Base-by-base conservation (phyloP, 2,888 invertebrate genomes). In the Pristionchus arcanus region DNA sequence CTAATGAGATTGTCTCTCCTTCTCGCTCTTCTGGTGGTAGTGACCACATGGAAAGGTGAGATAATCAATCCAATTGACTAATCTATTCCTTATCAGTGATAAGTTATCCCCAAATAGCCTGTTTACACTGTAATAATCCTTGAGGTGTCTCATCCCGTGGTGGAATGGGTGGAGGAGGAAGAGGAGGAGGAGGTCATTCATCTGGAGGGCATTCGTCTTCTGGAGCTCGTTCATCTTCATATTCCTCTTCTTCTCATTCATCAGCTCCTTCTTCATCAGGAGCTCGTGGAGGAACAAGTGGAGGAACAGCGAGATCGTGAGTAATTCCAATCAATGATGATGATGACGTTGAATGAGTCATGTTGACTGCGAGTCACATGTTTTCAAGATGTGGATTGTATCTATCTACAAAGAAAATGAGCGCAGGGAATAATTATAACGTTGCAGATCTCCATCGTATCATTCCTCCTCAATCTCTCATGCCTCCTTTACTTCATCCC, bases 401-500 rank as follows among this genome's bases (percentile, higher is more conserved):
- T n/a, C n/a, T n/a, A n/a, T n/a, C n/a, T 7, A 31, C 4, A 42
- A 25, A 77, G 21, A 77, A 42, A 42, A 11, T 9, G 42, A 77
- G 71, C 34, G 37, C 0, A 74, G 2, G 63, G 31, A 77, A 11
- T 19, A 77, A 25, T 7, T 11, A 21, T 1, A 11, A 53, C 2
- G 28, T 55, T 85, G 7, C 34, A 85, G 84, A 21, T 34, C 59
- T 3, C 34, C 84, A 13, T 59, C 84, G 16, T 85, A 59, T 59
- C 81, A 81, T 81, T 21, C 55, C 11, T 59, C 84, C 3, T 31
- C 84, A 0, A 37, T 85, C 55, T 85, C 84, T 34, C 84, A 59
- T 59, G 59, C 84, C 25, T 55, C 84, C 21, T 85, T 85, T 59
- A 37, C 59, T 59, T 59, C 84, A 59, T 85, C 84, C n/a, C 55